phyloP scores from a whole-genome alignment of 1,140 invertebrate genomes.

The Drosophila kikkawai region DNA sequence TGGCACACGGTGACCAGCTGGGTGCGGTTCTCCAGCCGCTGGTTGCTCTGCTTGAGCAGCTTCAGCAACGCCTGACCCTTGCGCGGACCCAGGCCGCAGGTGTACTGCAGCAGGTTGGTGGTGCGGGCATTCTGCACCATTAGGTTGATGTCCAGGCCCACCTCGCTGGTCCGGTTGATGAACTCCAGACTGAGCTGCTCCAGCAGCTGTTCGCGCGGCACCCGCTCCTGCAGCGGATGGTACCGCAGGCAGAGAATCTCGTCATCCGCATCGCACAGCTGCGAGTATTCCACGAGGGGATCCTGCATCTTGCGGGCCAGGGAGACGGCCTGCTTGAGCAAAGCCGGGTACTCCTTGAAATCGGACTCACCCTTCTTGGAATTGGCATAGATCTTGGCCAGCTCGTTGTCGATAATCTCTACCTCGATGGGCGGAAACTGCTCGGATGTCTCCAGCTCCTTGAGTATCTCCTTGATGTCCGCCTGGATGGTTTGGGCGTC shows the following conservation, averaged over 20 bases:
- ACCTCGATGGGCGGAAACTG: constrained; percentile 95
- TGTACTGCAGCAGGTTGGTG: constrained; percentile 97
- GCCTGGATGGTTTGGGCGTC: constrained; percentile 94
- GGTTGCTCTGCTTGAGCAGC: constrained; percentile 96
- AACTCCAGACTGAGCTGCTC: constrained; percentile 96
- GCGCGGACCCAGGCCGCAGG: constrained; percentile 97
- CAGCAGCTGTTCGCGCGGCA: constrained; percentile 93
- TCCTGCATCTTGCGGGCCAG: constrained; percentile 97
- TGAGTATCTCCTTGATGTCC: constrained; percentile 92
- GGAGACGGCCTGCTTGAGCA: constrained; percentile 96
- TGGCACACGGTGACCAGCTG: constrained; percentile 97
- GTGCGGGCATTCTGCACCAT: constrained; percentile 95
- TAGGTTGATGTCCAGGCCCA: constrained; percentile 99
- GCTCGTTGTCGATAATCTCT: constrained; percentile 96
- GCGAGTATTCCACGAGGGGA: constrained; percentile 97
- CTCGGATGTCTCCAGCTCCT: constrained; percentile 92
- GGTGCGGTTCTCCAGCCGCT: constrained; percentile 96
- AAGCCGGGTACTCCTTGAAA: constrained; percentile 95
- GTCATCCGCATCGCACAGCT: constrained; percentile 97
- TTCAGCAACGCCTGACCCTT: constrained; percentile 97
- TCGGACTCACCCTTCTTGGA: constrained; percentile 95
- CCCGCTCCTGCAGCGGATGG: constrained; percentile 94
- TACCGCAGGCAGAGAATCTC: constrained; percentile 98
- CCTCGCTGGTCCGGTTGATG: constrained; percentile 97
- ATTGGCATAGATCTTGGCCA: constrained; percentile 96